Base-by-base conservation (phyloP, 2,113 vertebrate genomes). In the Shinisaurus crocodilurus region DNA sequence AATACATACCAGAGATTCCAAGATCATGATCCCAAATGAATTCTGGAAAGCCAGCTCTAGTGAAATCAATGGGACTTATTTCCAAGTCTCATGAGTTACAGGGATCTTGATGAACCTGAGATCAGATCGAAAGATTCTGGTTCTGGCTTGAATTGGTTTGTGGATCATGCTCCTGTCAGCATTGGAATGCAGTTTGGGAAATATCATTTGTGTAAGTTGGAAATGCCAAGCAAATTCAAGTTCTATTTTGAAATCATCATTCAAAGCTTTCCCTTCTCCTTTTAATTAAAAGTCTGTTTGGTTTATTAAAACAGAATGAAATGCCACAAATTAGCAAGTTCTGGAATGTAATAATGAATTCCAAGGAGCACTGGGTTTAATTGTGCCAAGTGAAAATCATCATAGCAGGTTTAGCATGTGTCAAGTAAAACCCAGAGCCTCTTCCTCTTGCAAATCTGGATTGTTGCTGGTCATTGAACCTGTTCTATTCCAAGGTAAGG, bases 291-390 rank as follows among this genome's bases (percentile, higher is more conserved):
- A 74, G 67, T 82, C 79, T 89, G 57, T 89, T 82, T 85, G 72
- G 57, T 50, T 90, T 90, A 85, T 90, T 77, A 90, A 85, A 90
- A 63, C 72, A 77, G 72, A 77, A 67, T 77, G 77, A 85, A 77
- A 79, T 48, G 63, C 75, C 65, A 79, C 54, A 85, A 90, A 79
- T 69, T 85, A 85, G 63, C 74, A 85, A 57, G 25, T 85, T 72
- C 82, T 54, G 60, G 45, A 50, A 10, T 50, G 65, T 45, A 54
- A 70, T 43, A 85, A 45, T 85, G 81, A 79, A 88, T 54, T 79
- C n/a, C 45, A 65, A 50, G 65, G 32, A 67, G 48, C 50, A 43
- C 20, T 79, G 34, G 27, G 63, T 85, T 85, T 67, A 88, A 43
- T 57, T 69, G 48, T 67, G 3, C 12, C 37, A 57, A 91, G 70